Conservation (phyloP, 1,140 invertebrate genomes). For the Meloidogyne hapla region DNA sequence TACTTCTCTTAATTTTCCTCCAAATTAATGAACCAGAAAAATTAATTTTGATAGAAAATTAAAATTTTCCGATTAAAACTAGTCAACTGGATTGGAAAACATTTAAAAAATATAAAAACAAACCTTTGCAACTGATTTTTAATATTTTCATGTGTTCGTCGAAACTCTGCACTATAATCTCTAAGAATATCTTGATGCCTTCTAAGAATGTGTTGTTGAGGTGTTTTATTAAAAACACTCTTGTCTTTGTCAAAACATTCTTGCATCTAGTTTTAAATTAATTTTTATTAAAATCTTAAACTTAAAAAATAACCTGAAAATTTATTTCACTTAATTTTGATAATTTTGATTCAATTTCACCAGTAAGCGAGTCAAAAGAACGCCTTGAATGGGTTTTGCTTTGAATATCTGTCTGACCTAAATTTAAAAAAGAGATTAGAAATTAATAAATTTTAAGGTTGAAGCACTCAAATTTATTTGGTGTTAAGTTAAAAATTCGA, state of each 20-base stretch:
- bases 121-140: slow-evolving; percentile 36
- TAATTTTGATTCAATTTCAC: slow-evolving; percentile 31
- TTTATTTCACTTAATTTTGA: slow-evolving; percentile 39
- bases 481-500: neutral
- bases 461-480: too few relatives aligned
- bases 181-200: slow-evolving; percentile 42
- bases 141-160: slow-evolving; percentile 31
- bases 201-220: slow-evolving; percentile 39
- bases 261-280: slow-evolving; percentile 26
- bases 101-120: too few relatives aligned
- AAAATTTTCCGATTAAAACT: too few relatives aligned
- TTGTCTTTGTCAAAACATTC: slow-evolving; percentile 36
- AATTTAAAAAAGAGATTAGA: too few relatives aligned
- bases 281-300: slow-evolving; percentile 12
- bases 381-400: slow-evolving; percentile 29
- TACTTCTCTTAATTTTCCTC: too few relatives aligned
- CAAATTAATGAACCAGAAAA: too few relatives aligned
- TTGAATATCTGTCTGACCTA: slow-evolving; percentile 22
- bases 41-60: too few relatives aligned
- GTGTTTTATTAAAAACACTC: slow-evolving; percentile 22
- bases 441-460: too few relatives aligned
- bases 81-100: too few relatives aligned
- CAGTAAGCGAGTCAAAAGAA: slow-evolving; percentile 31
- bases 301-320: slow-evolving; percentile 23
- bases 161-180: slow-evolving; percentile 40